Evolutionary conservation across 2,113 vertebrate species (phyloP).

Genomic region (Numenius arquata): DNA sequence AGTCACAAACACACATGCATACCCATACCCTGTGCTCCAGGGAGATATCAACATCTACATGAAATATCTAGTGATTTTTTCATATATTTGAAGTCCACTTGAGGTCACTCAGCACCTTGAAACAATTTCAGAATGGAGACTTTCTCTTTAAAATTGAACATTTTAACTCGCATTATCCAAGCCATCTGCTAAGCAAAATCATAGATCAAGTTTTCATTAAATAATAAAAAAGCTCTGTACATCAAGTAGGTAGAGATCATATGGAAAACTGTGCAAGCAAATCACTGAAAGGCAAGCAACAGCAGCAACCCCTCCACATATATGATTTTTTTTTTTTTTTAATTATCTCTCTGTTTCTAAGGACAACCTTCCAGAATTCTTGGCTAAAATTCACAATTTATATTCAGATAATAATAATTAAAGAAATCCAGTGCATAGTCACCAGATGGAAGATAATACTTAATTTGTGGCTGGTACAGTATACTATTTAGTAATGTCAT

Average conservation of each 20-base stretch:
- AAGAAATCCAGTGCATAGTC: slow-evolving; percentile 66
- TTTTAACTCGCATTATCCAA: slow-evolving; percentile 62
- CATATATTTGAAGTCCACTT: not conserved
- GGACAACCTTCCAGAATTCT: slow-evolving; percentile 63
- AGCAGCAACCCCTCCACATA: slow-evolving; percentile 18
- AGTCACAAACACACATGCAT: not conserved
- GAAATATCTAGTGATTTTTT: not conserved
- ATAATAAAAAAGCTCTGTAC: slow-evolving; percentile 51
- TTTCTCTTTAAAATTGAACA: slow-evolving; percentile 53
- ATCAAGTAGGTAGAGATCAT: slow-evolving; percentile 32
- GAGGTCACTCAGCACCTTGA: not conserved
- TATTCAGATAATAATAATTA: slow-evolving; percentile 77
- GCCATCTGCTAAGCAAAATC: slow-evolving; percentile 71
- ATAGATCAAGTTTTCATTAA: slow-evolving; percentile 75
- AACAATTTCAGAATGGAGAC: not conserved
- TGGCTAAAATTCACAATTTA: slow-evolving; percentile 74
- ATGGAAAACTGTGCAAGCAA: slow-evolving; percentile 55
- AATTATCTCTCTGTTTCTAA: slow-evolving; percentile 65
- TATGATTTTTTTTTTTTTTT: slow-evolving; percentile 40
- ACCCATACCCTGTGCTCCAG: not conserved
- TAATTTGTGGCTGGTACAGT: slow-evolving; percentile 69
- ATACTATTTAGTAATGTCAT: slow-evolving; percentile 61
- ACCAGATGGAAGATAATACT: slow-evolving; percentile 75
- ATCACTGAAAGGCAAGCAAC: slow-evolving; percentile 40
- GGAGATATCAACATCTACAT: not conserved